Evolutionary conservation across 2,113 vertebrate species (phyloP).

Genomic region (Telmatochromis sp.): DNA sequence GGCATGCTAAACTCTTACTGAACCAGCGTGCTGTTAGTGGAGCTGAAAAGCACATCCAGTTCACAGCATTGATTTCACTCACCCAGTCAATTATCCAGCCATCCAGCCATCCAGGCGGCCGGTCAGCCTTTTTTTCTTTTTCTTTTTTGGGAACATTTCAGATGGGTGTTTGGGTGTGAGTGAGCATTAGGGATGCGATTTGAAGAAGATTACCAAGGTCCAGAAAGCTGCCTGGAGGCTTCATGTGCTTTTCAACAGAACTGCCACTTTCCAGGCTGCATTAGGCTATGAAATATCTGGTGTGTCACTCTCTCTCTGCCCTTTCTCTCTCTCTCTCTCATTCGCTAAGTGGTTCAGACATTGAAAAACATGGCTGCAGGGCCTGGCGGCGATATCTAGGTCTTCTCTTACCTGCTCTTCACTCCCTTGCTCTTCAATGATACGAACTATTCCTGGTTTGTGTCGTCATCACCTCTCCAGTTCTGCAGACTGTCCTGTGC

Average conservation of each 20-base stretch:
- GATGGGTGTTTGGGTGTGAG: constrained; percentile 54
- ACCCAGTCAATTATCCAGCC: constrained; percentile 31
- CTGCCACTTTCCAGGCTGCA: constrained; percentile 23
- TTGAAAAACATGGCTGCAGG: constrained; percentile 33
- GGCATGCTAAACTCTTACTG: constrained; percentile 45
- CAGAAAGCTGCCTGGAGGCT: constrained; percentile 37
- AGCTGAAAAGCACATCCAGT: constrained; percentile 53
- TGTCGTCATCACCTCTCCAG: neutral
- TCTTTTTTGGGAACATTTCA: constrained; percentile 15
- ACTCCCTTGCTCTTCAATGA: neutral
- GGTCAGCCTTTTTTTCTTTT: neutral
- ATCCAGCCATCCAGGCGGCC: constrained; percentile 1
- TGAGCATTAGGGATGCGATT: constrained; percentile 51
- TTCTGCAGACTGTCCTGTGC: neutral
- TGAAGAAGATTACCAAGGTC: constrained; percentile 46
- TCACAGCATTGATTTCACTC: constrained; percentile 52
- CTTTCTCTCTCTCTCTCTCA: neutral
- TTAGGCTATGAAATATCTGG: constrained; percentile 22
- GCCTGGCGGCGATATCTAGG: constrained; percentile 18
- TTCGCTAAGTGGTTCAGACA: constrained; percentile 41
- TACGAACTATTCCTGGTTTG: neutral
- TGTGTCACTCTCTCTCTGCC: neutral
- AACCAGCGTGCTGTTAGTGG: constrained; percentile 20
- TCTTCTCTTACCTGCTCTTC: neutral
- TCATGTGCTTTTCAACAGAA: constrained; percentile 23